Conservation (phyloP, 1,140 invertebrate genomes). For the Mizuhopecten yessoensis region DNA sequence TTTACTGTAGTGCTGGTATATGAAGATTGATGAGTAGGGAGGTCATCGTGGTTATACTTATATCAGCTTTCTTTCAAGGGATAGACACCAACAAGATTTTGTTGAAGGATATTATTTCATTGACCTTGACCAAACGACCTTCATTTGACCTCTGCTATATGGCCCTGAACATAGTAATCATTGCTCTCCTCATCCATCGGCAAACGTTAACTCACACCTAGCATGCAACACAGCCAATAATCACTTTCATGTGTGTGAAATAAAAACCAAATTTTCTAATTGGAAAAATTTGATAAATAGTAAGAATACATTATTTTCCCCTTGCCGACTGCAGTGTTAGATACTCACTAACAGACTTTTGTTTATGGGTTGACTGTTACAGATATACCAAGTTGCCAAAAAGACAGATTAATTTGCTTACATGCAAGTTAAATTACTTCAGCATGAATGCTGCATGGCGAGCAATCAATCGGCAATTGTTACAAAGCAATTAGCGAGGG, state of each 20-base stretch:
- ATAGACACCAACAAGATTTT: background rate
- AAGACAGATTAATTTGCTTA: conserved; percentile 20
- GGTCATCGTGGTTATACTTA: too few relatives aligned
- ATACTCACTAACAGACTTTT: background rate
- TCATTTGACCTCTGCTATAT: background rate
- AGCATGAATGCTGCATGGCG: background rate
- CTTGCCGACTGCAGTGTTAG: background rate
- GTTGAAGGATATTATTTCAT: background rate
- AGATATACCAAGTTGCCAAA: background rate
- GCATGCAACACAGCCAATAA: background rate
- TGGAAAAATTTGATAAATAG: background rate
- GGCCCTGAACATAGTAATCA: background rate
- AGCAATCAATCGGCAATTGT: conserved; percentile 16
- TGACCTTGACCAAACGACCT: background rate
- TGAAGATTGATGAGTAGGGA: too few relatives aligned
- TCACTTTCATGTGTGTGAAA: conserved; percentile 8
- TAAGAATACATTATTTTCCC: background rate
- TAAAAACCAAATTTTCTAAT: background rate
- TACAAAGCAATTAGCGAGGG: background rate
- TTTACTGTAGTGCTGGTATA: too few relatives aligned
- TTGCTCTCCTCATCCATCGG: background rate
- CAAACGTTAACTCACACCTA: background rate
- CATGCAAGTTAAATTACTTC: background rate
- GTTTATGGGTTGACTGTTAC: background rate
- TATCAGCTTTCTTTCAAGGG: too few relatives aligned